Evolutionary conservation across 2,888 invertebrate genomes (phyloP).

Genomic region (Conomelus anceps): DNA sequence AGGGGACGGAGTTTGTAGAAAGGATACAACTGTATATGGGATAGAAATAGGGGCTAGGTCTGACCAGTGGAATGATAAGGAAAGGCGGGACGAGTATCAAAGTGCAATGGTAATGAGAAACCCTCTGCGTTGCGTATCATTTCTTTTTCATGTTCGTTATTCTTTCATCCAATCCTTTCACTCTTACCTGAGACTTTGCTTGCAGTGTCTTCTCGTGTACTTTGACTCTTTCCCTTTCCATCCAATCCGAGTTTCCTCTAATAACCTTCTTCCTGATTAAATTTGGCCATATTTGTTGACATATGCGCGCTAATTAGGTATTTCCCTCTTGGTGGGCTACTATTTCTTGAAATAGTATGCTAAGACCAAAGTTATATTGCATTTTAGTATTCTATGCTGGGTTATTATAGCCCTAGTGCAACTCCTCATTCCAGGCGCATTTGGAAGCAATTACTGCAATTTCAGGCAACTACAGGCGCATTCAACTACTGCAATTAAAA

Average conservation of each 20-base stretch:
- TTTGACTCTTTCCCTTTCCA: background rate
- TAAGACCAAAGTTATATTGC: too few species aligned
- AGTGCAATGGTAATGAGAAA: background rate
- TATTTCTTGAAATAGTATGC: too few species aligned
- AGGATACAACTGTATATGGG: background rate
- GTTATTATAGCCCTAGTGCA: too few species aligned
- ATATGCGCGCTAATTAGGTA: background rate
- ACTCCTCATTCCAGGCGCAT: too few species aligned
- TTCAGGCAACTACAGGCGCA: too few species aligned
- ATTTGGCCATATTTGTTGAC: background rate
- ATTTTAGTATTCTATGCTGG: too few species aligned
- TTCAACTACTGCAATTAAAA: too few species aligned
- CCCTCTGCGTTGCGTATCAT: background rate
- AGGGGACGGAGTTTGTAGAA: background rate
- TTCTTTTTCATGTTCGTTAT: background rate
- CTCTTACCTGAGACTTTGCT: background rate
- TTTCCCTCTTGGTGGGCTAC: too few species aligned
- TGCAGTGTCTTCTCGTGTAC: background rate
- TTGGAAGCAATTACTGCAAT: too few species aligned
- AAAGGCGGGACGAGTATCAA: background rate
- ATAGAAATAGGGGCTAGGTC: background rate
- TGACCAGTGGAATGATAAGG: background rate
- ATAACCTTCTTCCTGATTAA: background rate
- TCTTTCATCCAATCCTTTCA: background rate
- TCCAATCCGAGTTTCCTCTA: background rate